Evolutionary conservation across 1,140 invertebrate genomes (phyloP), one percentile per base, ranked within the genome.

Genomic region (Drosophila guanche): DNA sequence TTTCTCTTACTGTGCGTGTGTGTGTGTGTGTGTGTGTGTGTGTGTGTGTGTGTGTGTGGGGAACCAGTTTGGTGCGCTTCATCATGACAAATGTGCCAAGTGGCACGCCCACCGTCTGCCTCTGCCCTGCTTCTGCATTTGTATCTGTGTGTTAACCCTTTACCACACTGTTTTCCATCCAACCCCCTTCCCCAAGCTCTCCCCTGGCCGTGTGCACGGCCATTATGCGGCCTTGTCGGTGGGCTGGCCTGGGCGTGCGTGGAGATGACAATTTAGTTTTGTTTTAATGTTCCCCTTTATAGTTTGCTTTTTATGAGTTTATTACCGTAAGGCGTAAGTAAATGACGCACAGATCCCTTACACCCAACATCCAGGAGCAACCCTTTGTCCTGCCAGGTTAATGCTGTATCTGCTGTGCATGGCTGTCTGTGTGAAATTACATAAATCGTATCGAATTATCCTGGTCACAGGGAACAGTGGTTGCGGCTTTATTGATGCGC

Each of bases 291-390:
- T 51, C 61, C 50, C 75, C 74, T 69, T 63, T 56, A 46, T 58
- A 72, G 66, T 62, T 84, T 60, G 62, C 74, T 83, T 71, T 86
- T 86, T 90, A 90, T 90, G 80, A 90, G 88, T 90, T 90, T 90
- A 90, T 90, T 90, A 90, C 77, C 79, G 53, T 56, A 47, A 51
- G 55, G 60, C 37, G 45, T 63, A 68, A 68, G 63, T 78, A 67
- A 68, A 69, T 58, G 67, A 58, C 69, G 79, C 33, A 45, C 46
- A 55, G 46, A 47, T 23, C 42, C 40, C 33, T 37, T 29, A 6
- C 20, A 14, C 27, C 25, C 45, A 68, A 50, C 72, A 40, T 8
- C 16, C 33, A 37, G 29, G 8, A 56, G 42, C 60, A 48, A 67
- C 66, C 66, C 66, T 45, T 57, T 50, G 8, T 47, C 50, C 45